Evolutionary conservation across 2,888 invertebrate genomes (phyloP).

Genomic region (Protophormia terraenovae): DNA sequence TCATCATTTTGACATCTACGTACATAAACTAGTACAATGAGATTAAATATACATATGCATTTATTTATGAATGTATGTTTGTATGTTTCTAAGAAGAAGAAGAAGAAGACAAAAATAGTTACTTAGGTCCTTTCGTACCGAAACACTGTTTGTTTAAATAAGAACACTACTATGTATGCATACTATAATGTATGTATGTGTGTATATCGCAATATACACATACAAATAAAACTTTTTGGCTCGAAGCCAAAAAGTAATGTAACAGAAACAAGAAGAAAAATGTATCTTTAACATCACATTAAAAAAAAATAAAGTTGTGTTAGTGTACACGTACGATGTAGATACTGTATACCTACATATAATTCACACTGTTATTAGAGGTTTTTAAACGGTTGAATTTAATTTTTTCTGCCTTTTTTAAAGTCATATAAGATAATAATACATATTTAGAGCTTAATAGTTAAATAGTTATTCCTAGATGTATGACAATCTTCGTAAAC

Average conservation of each 20-base stretch:
- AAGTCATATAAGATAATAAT: too few relatives aligned
- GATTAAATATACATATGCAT: too few relatives aligned
- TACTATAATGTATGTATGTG: neutral
- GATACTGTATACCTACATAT: neutral
- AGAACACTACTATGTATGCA: neutral
- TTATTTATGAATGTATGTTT: too few relatives aligned
- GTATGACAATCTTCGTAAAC: too few relatives aligned
- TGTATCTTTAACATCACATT: slow-evolving; percentile 55
- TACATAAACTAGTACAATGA: too few relatives aligned
- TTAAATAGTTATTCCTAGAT: too few relatives aligned
- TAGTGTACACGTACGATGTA: neutral
- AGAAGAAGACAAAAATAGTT: neutral
- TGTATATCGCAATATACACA: neutral
- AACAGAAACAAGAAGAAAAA: slow-evolving; percentile 6
- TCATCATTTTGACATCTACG: too few relatives aligned
- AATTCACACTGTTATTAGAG: neutral
- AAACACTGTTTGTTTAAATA: neutral
- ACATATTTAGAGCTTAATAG: too few relatives aligned
- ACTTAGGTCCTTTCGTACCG: neutral
- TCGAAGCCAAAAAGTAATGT: too few relatives aligned
- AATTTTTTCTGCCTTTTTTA: neutral
- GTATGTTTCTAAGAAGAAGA: too few relatives aligned
- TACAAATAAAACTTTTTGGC: too few relatives aligned
- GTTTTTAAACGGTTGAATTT: neutral
- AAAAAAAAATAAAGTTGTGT: slow-evolving; percentile 41